A percentile compares a stretch with the other conserved stretches of the same genome.
phyloP scores from a whole-genome alignment of 2,888 invertebrate genomes.

The Oscheius myriophilus region DNA sequence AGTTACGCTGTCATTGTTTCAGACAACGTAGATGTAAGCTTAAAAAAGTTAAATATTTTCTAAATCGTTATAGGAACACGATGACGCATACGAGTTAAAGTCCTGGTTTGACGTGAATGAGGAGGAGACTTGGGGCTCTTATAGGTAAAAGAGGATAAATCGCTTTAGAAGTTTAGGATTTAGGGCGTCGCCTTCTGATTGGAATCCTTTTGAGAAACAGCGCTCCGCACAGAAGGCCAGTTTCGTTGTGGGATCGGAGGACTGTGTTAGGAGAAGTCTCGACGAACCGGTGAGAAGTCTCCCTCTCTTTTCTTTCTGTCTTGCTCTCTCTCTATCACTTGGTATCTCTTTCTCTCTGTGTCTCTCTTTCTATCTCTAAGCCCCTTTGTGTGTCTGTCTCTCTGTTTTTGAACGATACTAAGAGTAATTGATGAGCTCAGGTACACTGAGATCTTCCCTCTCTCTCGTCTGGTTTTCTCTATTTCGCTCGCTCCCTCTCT shows the following conservation, averaged over 20 bases:
- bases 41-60: too few species aligned
- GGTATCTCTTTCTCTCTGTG: too few species aligned
- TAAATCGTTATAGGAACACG: constrained; percentile 51
- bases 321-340: too few species aligned
- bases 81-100: constrained; percentile 65
- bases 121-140: constrained; percentile 57
- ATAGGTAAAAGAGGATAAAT: constrained; percentile 19
- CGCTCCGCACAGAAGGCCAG: constrained; percentile 48
- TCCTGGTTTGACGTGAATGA: constrained; percentile 68
- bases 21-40: constrained; percentile 57
- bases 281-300: constrained; percentile 61
- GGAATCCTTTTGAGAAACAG: constrained; percentile 58
- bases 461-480: too few species aligned
- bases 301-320: too few species aligned
- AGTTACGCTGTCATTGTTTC: constrained; percentile 68
- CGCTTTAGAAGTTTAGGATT: not conserved
- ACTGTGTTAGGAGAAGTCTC: constrained; percentile 62
- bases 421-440: too few species aligned
- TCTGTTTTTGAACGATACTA: too few species aligned
- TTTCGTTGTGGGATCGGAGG: constrained; percentile 65
- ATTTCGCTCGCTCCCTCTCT: too few species aligned
- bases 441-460: too few species aligned
- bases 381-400: too few species aligned
- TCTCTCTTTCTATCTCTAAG: too few species aligned
- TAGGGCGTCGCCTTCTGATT: constrained; percentile 63